Conservation (phyloP, 2,113 vertebrate species). For the Callaeas wilsoni region DNA sequence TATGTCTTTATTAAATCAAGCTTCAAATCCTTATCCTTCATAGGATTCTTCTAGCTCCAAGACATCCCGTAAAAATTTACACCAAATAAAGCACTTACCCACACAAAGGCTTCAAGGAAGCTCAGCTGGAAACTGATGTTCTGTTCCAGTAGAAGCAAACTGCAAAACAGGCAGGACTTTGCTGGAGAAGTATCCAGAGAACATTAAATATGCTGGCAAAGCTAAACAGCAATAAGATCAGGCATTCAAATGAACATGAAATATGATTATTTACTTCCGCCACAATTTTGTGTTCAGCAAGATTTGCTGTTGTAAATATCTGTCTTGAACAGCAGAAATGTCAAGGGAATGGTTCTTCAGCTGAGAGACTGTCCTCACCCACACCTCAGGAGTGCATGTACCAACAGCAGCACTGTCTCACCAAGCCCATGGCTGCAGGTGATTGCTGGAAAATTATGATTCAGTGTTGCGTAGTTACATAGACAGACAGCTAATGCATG, state of each 20-base stretch:
- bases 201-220: not conserved
- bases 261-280: not conserved
- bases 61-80: not conserved
- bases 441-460: not conserved
- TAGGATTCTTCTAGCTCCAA: too few species aligned
- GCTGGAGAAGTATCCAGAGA: not conserved
- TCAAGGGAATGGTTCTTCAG: not conserved
- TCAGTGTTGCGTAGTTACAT: not conserved
- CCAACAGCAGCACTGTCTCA: not conserved
- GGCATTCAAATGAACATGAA: not conserved
- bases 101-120: not conserved
- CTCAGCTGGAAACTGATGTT: not conserved
- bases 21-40: not conserved
- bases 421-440: not conserved
- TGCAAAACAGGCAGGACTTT: not conserved
- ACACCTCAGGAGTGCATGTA: not conserved
- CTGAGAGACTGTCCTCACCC: not conserved
- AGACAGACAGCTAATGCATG: not conserved
- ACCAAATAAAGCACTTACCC: slow-evolving; percentile 25
- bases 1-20: not conserved
- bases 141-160: not conserved
- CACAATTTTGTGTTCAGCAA: not conserved
- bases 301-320: not conserved
- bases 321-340: not conserved
- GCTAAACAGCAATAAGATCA: not conserved